Percentiles rank a stretch among this genome's conserved stretches.
Evolutionary conservation across 2,888 invertebrate species (phyloP).

Genomic region (Tiliacea citrago): DNA sequence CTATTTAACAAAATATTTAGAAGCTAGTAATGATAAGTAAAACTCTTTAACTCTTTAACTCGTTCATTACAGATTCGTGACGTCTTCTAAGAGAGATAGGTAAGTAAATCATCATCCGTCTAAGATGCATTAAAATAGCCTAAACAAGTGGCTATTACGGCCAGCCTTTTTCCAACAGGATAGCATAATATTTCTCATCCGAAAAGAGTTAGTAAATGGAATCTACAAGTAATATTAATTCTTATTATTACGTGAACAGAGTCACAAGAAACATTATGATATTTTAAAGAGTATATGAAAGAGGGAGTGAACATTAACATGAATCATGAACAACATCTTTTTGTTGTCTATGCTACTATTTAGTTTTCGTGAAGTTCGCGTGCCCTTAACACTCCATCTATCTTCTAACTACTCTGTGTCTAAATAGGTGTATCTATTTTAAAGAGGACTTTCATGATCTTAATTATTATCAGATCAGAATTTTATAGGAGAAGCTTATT

Average conservation of each 20-base stretch:
- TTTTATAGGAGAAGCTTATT: conserved; percentile 14
- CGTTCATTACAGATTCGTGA: too few species aligned
- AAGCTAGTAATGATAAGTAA: too few species aligned
- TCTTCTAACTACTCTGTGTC: background rate
- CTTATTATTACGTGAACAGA: background rate
- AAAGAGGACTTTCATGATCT: background rate
- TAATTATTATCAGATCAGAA: conserved; percentile 5
- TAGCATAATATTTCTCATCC: background rate
- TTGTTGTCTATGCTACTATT: background rate
- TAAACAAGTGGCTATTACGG: background rate
- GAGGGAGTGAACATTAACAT: background rate
- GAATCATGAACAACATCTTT: too few species aligned
- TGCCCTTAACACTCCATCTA: background rate
- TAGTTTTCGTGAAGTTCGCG: background rate
- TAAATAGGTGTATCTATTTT: background rate
- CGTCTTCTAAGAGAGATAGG: too few species aligned
- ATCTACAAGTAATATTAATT: background rate
- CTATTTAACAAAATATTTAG: too few species aligned
- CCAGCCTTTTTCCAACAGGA: background rate
- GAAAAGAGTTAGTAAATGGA: background rate
- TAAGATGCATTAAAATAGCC: background rate
- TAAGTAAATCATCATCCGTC: background rate
- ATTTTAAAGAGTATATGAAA: background rate
- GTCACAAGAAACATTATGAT: too few species aligned
- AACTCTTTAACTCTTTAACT: too few species aligned